These are phyloP conservation scores for Zoanthus sociatus DNA, from an alignment of 92 coral and sea anemone species.

Conservation along the genomic window DNA sequence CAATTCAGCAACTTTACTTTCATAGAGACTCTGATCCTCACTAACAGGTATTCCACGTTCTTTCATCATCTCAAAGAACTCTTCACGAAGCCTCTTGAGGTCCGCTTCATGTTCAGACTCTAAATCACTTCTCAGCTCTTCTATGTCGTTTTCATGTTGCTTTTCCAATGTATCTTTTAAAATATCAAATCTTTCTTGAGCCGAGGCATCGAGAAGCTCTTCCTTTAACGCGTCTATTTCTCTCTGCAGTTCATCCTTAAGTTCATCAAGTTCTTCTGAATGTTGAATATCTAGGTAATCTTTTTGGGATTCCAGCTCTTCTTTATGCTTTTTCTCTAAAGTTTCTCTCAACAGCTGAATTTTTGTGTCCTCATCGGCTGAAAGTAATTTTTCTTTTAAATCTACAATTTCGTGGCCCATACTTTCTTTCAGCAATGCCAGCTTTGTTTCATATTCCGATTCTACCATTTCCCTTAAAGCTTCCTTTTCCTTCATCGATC, in stretches of 20 bases:
- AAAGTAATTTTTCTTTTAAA: slow-evolving; percentile 74
- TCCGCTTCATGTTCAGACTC: slow-evolving; percentile 84
- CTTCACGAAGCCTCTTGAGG: slow-evolving; percentile 70
- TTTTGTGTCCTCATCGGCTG: slow-evolving; percentile 73
- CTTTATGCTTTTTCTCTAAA: slow-evolving; percentile 78
- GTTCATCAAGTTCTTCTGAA: slow-evolving; percentile 73
- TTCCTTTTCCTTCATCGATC: slow-evolving; percentile 39
- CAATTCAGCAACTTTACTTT: slow-evolving; percentile 58
- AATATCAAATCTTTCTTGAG: slow-evolving; percentile 76
- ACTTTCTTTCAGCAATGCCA: slow-evolving; percentile 61
- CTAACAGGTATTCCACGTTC: slow-evolving; percentile 17
- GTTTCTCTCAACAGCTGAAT: slow-evolving; percentile 66
- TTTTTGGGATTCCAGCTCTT: slow-evolving; percentile 66
- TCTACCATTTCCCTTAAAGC: slow-evolving; percentile 18
- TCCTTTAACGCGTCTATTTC: slow-evolving; percentile 67
- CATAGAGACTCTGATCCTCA: slow-evolving; percentile 40
- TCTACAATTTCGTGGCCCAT: slow-evolving; percentile 70
- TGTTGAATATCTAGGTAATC: slow-evolving; percentile 75
- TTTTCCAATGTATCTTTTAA: slow-evolving; percentile 73
- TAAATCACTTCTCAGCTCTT: slow-evolving; percentile 71
- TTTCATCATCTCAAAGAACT: slow-evolving; percentile 68
- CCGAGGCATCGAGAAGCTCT: slow-evolving; percentile 74
- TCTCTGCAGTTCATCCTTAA: slow-evolving; percentile 69
- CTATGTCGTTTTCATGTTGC: slow-evolving; percentile 75
- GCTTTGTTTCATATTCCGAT: slow-evolving; percentile 52